Conservation (phyloP, 1,140 invertebrate species). For the Brachionus paranguensis region DNA sequence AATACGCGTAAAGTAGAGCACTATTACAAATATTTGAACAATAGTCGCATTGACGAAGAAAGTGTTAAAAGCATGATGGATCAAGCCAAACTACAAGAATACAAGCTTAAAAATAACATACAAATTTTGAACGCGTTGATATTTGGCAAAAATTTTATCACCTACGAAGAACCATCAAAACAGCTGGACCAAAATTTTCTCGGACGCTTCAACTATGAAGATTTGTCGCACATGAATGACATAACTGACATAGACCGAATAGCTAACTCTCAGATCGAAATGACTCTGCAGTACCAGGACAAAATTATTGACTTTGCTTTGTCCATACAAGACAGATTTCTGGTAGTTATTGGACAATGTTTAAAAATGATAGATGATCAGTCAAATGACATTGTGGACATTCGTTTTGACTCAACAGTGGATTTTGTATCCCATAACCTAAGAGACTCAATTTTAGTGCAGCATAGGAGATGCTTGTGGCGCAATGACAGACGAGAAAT, state of each 20-base stretch:
- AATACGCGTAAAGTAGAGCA: neutral
- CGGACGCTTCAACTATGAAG: neutral
- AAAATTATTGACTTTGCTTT: neutral
- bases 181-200: neutral
- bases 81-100: constrained; percentile 10
- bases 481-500: constrained; percentile 3
- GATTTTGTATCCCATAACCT: neutral
- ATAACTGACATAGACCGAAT: neutral
- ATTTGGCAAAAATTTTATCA: constrained; percentile 11
- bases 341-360: neutral
- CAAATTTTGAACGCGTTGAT: neutral
- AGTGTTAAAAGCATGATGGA: constrained; percentile 5
- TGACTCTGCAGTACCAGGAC: neutral
- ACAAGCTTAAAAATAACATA: constrained; percentile 1
- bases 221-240: neutral
- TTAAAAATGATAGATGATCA: constrained; percentile 3
- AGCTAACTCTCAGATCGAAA: neutral
- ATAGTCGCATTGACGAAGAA: neutral
- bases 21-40: neutral
- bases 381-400: neutral
- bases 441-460: neutral
- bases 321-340: neutral
- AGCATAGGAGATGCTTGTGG: neutral
- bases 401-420: neutral
- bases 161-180: neutral